Conservation (phyloP, 2,797 vertebrate genomes). For the Lagorchestes hirsutus region DNA sequence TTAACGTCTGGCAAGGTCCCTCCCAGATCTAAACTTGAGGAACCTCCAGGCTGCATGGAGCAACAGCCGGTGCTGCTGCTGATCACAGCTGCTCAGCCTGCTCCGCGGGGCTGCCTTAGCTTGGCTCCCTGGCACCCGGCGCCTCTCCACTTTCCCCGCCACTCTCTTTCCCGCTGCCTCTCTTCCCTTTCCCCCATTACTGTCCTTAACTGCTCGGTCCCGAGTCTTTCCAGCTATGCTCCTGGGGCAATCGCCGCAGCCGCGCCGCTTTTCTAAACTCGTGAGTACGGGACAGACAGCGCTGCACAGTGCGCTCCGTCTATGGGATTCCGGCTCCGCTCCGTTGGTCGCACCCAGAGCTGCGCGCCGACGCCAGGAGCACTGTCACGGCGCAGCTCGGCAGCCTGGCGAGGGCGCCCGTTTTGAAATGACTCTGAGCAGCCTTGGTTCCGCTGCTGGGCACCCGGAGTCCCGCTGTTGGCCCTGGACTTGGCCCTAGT, state of each 20-base stretch:
- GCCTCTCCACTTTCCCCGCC: neutral
- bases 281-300: fast-evolving
- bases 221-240: fast-evolving
- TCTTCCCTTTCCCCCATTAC: neutral
- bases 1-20: neutral
- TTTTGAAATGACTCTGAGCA: neutral
- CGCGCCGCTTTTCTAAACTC: fast-evolving
- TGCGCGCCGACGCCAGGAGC: neutral
- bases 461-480: neutral
- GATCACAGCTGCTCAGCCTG: neutral
- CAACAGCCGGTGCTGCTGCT: neutral
- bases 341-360: neutral
- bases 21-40: neutral
- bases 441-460: neutral
- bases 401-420: neutral
- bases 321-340: too few species aligned
- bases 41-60: neutral
- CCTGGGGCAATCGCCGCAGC: neutral
- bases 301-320: neutral
- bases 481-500: too few species aligned
- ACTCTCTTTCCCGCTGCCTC: too few species aligned
- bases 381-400: neutral
- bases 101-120: neutral
- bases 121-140: neutral
- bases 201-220: fast-evolving